Percentiles rank a stretch among this genome's conserved stretches.
These are phyloP conservation scores for Diadophis punctatus DNA, from an alignment of 2,113 vertebrate species.

Conservation along the genomic window DNA sequence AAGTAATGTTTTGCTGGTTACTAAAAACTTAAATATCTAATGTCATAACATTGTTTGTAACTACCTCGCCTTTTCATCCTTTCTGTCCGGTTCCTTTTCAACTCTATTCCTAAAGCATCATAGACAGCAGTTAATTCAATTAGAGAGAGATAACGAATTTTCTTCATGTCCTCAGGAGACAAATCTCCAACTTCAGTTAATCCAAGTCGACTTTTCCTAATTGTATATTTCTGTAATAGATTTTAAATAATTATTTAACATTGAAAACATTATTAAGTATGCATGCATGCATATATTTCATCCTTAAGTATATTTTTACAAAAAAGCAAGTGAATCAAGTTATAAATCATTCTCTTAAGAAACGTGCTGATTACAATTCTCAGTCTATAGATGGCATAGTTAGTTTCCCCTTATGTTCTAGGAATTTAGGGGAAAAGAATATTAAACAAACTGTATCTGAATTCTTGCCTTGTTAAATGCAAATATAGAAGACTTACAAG, in stretches of 20 bases:
- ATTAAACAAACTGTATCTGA: neutral
- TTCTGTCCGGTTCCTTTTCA: constrained; percentile 78
- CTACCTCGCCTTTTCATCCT: constrained; percentile 80
- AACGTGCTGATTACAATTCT: neutral
- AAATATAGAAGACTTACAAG: neutral
- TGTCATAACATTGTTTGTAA: neutral
- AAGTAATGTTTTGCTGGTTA: rapidly evolving
- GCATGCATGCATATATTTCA: neutral
- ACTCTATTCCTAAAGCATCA: constrained; percentile 78
- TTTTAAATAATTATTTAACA: constrained; percentile 16
- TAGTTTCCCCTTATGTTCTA: neutral
- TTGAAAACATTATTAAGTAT: neutral
- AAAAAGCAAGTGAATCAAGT: neutral
- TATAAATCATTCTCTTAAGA: neutral
- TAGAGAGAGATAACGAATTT: constrained; percentile 81
- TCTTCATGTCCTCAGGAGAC: constrained; percentile 84
- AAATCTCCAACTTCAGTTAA: constrained; percentile 80
- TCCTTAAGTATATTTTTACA: neutral
- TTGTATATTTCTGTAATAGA: constrained; percentile 72
- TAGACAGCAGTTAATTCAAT: constrained; percentile 85
- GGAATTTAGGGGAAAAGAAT: neutral
- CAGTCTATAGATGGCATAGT: neutral
- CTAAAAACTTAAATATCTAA: neutral
- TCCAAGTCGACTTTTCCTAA: constrained; percentile 77
- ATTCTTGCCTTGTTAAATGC: neutral